Evolutionary conservation across 2,888 invertebrate genomes (phyloP).

Genomic region (Drosophila diplacantha): DNA sequence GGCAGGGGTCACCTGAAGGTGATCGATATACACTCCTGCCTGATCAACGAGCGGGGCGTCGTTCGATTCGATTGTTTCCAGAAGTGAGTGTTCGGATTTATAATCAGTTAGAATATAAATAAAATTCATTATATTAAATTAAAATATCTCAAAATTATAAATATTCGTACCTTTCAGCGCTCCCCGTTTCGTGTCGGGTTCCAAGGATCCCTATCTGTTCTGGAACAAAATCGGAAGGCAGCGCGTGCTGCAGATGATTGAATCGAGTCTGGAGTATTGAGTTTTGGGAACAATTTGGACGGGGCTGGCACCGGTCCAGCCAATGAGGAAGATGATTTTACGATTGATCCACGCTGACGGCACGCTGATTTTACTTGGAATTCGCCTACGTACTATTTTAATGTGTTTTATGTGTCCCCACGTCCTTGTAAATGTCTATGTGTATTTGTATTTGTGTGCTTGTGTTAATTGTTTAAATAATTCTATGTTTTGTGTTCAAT

Average conservation of each 20-base stretch:
- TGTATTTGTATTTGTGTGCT: slow-evolving; percentile 42
- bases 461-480: slow-evolving; percentile 32
- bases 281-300: background rate
- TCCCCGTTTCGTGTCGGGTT: slow-evolving; percentile 74
- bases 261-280: slow-evolving; percentile 71
- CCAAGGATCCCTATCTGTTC: slow-evolving; percentile 73
- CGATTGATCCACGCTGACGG: slow-evolving; percentile 47
- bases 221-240: slow-evolving; percentile 78
- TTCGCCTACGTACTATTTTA: slow-evolving; percentile 46
- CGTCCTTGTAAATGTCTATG: slow-evolving; percentile 26
- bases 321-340: slow-evolving; percentile 36
- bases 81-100: slow-evolving; percentile 55
- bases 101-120: background rate
- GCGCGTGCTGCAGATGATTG: slow-evolving; percentile 75
- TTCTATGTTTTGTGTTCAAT: slow-evolving; percentile 40
- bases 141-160: background rate
- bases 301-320: slow-evolving; percentile 57
- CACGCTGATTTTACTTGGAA: slow-evolving; percentile 54
- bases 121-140: background rate
- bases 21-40: slow-evolving; percentile 75
- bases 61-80: slow-evolving; percentile 76
- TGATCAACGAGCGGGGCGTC: slow-evolving; percentile 71
- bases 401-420: slow-evolving; percentile 52
- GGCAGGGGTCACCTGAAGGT: slow-evolving; percentile 58
- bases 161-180: slow-evolving; percentile 56